A percentile compares a stretch with the other conserved stretches of the same genome.
phyloP scores from a whole-genome alignment of 1,140 invertebrate species.

The Oncopodura yosiiana region DNA sequence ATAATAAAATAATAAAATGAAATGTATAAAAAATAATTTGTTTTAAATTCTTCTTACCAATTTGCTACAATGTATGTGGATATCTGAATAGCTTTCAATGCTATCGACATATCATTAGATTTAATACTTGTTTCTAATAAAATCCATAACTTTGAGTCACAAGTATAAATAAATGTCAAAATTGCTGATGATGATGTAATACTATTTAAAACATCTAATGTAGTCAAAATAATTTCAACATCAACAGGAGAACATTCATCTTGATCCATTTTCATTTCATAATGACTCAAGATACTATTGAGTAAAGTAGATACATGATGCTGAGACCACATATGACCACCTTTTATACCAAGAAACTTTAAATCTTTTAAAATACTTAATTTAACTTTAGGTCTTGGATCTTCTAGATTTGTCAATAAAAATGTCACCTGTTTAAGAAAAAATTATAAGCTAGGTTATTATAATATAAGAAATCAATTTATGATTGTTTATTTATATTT shows the following conservation, averaged over 20 bases:
- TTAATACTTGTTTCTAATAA: conserved; percentile 50
- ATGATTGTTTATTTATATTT: conserved; percentile 1
- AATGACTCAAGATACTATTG: conserved; percentile 42
- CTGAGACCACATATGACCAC: conserved; percentile 71
- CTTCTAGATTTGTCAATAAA: conserved; percentile 49
- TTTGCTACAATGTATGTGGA: conserved; percentile 56
- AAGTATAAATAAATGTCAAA: conserved; percentile 24
- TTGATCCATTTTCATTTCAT: conserved; percentile 35
- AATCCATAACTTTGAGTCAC: conserved; percentile 45
- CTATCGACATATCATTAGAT: conserved; percentile 52
- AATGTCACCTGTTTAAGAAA: conserved; percentile 44
- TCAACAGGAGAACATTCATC: conserved; percentile 7
- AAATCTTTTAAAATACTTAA: conserved; percentile 63
- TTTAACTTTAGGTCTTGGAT: conserved; percentile 61
- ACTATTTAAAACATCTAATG: conserved; percentile 30
- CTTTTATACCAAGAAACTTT: conserved; percentile 58
- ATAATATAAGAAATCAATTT: conserved; percentile 6
- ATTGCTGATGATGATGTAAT: conserved; percentile 26
- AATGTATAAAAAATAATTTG: not conserved
- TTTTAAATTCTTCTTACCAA: conserved; percentile 43
- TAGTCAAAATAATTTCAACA: conserved; percentile 20
- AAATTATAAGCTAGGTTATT: conserved; percentile 11
- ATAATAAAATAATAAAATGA: not conserved
- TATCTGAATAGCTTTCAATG: conserved; percentile 54
- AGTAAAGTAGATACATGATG: conserved; percentile 56